Conservation (phyloP, 2,888 invertebrate species). For the Melitaea athalia region DNA sequence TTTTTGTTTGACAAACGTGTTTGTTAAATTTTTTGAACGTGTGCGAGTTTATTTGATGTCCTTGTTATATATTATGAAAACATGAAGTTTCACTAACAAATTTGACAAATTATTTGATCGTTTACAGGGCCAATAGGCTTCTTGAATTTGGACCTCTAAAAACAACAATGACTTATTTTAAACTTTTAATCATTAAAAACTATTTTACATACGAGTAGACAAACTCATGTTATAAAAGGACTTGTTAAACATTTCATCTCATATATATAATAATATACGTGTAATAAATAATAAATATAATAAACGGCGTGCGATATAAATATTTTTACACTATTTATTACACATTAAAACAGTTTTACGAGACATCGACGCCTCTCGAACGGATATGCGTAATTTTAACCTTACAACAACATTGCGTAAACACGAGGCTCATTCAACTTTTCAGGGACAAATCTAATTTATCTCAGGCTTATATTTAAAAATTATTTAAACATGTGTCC, state of each 20-base stretch:
- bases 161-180: background rate
- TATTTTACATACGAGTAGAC: background rate
- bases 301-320: conserved; percentile 19
- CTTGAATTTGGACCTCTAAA: background rate
- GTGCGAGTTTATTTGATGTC: too few relatives aligned
- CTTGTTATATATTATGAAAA: too few relatives aligned
- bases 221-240: background rate
- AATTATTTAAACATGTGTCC: too few relatives aligned
- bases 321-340: conserved; percentile 33
- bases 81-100: too few relatives aligned
- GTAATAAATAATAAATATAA: conserved; percentile 1
- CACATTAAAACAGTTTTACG: conserved; percentile 51
- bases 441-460: conserved; percentile 34
- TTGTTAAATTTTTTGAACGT: too few relatives aligned
- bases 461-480: background rate
- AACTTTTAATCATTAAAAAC: background rate
- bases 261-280: background rate
- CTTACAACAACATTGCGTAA: conserved; percentile 51
- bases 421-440: conserved; percentile 47
- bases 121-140: too few relatives aligned
- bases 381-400: conserved; percentile 52
- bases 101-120: too few relatives aligned
- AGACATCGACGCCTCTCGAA: conserved; percentile 41
- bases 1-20: too few relatives aligned
- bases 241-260: background rate